phyloP scores from a whole-genome alignment of 2,888 invertebrate genomes.

The Drosophila demipolita region DNA sequence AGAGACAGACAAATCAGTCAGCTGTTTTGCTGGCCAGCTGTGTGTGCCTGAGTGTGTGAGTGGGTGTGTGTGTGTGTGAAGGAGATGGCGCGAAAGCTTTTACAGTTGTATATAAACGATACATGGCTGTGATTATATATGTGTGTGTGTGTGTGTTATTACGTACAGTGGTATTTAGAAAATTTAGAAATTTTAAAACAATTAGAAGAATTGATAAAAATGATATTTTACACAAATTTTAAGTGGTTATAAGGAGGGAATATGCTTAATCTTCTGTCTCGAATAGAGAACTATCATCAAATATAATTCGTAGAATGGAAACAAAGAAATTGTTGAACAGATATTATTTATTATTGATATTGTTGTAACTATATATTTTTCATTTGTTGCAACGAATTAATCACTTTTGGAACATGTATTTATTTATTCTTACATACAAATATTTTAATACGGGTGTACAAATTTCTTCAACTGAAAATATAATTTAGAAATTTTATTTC shows the following conservation, averaged over 20 bases:
- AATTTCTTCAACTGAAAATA: neutral
- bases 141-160: conserved; percentile 9
- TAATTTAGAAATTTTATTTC: neutral
- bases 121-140: conserved; percentile 17
- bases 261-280: neutral
- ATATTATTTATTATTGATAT: neutral
- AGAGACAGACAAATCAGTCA: conserved; percentile 64
- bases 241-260: neutral
- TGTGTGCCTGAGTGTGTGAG: conserved; percentile 20
- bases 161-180: conserved; percentile 6
- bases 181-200: neutral
- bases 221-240: neutral
- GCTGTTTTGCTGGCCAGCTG: conserved; percentile 74
- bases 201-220: neutral
- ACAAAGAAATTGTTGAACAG: neutral
- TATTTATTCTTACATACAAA: neutral
- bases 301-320: neutral
- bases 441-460: neutral
- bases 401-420: neutral
- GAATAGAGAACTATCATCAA: neutral
- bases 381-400: neutral
- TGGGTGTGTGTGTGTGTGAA: conserved; percentile 41
- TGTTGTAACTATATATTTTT: neutral
- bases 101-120: conserved; percentile 29
- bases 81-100: conserved; percentile 69